phyloP scores from a whole-genome alignment of 2,797 vertebrate species.

The Pyrocephalus nanus region DNA sequence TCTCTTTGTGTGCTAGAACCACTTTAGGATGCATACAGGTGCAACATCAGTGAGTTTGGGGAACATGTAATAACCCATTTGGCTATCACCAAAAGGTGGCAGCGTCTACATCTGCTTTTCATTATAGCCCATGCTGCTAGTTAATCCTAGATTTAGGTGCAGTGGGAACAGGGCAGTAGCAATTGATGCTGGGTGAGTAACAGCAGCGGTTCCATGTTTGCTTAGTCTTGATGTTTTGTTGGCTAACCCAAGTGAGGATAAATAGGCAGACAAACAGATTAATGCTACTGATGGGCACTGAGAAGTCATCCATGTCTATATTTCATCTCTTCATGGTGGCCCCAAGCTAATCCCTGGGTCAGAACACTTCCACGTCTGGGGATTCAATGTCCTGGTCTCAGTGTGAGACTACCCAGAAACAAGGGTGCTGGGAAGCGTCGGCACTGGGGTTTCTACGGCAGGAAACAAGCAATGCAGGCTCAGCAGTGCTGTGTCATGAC shows the following conservation, averaged over 20 bases:
- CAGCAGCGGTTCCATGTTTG: not conserved
- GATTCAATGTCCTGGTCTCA: not conserved
- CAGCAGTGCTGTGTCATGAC: not conserved
- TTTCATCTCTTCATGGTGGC: not conserved
- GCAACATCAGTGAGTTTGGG: not conserved
- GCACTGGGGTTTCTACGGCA: not conserved
- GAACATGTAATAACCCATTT: not conserved
- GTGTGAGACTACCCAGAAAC: not conserved
- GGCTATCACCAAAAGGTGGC: constrained; percentile 57
- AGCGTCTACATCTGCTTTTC: constrained; percentile 50
- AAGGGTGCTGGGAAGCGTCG: not conserved
- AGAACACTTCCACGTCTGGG: not conserved
- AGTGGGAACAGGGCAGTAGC: not conserved
- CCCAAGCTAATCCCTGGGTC: not conserved
- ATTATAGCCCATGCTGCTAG: not conserved
- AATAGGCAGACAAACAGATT: constrained; percentile 26
- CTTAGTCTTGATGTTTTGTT: constrained; percentile 3
- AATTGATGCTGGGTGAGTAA: not conserved
- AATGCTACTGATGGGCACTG: not conserved
- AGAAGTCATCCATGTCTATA: not conserved
- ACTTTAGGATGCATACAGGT: not conserved
- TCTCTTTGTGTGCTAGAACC: not conserved
- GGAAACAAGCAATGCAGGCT: not conserved
- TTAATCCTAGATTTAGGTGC: not conserved
- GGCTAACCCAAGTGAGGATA: not conserved